Conservation (phyloP, 2,797 vertebrate species). For the Gallirallus australis region DNA sequence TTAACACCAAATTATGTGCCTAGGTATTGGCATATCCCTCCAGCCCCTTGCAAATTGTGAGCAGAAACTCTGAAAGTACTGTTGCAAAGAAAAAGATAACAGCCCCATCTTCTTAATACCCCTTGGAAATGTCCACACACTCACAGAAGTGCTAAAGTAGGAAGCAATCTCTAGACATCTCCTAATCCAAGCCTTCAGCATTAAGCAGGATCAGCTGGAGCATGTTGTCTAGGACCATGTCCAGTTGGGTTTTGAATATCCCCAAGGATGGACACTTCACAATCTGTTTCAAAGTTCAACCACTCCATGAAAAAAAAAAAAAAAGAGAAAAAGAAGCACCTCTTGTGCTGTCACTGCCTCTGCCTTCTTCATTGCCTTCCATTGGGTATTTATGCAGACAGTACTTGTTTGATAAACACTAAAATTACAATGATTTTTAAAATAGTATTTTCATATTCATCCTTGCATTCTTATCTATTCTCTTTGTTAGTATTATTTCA, state of each 20-base stretch:
- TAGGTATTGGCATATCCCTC: background rate
- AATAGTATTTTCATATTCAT: background rate
- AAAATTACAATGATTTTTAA: background rate
- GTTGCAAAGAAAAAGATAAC: background rate
- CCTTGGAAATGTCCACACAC: background rate
- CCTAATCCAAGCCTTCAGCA: background rate
- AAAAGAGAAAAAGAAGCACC: too few relatives aligned
- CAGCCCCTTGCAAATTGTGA: background rate
- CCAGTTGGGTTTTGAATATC: background rate
- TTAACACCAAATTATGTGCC: background rate
- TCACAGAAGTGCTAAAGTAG: background rate
- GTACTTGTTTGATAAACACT: background rate
- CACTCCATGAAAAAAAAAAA: too few relatives aligned
- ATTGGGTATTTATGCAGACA: background rate
- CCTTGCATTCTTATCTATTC: background rate
- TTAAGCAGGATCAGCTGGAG: background rate
- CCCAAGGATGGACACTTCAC: background rate
- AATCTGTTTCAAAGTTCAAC: background rate
- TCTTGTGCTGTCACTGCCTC: background rate
- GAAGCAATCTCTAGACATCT: background rate
- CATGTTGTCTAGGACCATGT: accelerated
- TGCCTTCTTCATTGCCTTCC: background rate
- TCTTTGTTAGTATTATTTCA: background rate
- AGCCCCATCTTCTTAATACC: background rate
- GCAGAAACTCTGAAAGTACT: background rate